Conservation (phyloP, 2,888 invertebrate genomes). For the Sarcophaga subvicina region DNA sequence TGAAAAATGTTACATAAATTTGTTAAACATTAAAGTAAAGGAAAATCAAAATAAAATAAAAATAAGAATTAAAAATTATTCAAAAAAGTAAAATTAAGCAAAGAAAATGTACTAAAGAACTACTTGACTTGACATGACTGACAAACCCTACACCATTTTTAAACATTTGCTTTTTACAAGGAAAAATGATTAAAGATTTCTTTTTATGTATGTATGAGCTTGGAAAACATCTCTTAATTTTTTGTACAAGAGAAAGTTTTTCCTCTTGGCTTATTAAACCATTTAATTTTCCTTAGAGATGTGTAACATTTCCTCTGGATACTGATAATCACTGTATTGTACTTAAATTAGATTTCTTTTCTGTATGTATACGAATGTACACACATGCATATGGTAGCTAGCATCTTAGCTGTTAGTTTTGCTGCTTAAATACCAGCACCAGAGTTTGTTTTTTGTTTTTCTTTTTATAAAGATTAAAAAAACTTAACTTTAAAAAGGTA, state of each 20-base stretch:
- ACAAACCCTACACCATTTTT: not conserved
- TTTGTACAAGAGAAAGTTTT: constrained; percentile 29
- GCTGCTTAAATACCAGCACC: too few species aligned
- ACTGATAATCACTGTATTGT: not conserved
- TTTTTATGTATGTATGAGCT: not conserved
- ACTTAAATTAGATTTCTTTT: not conserved
- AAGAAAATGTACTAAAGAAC: too few species aligned
- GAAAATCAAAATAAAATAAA: not conserved
- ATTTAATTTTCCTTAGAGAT: constrained; percentile 38
- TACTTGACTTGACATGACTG: too few species aligned
- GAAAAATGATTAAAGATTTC: not conserved
- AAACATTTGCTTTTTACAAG: not conserved
- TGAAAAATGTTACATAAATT: not conserved
- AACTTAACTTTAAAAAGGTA: too few species aligned
- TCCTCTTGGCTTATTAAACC: constrained; percentile 43
- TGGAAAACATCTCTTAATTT: too few species aligned
- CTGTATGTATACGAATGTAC: not conserved
- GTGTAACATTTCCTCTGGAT: constrained; percentile 44
- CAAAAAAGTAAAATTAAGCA: too few species aligned
- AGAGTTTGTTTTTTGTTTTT: too few species aligned
- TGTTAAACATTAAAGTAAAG: not conserved
- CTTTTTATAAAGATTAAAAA: too few species aligned
- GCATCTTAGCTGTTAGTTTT: too few species aligned
- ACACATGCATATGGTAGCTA: too few species aligned
- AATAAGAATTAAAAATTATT: not conserved